These are phyloP conservation scores for Priocnemis perturbator DNA, from an alignment of 2,888 invertebrate genomes.

Conservation along the genomic window DNA sequence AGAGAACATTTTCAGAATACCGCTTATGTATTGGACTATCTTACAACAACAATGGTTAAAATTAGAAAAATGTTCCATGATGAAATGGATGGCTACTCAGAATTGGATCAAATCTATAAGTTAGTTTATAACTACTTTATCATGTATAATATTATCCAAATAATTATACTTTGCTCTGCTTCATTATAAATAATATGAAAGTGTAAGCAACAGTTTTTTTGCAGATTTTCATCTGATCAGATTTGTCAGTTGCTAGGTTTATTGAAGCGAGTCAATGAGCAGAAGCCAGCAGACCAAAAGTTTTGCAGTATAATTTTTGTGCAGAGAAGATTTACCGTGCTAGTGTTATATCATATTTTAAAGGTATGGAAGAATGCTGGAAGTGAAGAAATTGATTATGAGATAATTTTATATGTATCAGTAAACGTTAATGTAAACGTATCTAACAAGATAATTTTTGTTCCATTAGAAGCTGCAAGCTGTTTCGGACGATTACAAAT, in stretches of 20 bases:
- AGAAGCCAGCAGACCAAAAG: constrained; percentile 66
- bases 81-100: constrained; percentile 74
- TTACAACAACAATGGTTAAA: constrained; percentile 74
- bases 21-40: constrained; percentile 60
- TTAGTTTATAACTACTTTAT: constrained; percentile 60
- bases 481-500: constrained; percentile 76
- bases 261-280: constrained; percentile 74
- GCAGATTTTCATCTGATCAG: constrained; percentile 80
- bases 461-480: constrained; percentile 58
- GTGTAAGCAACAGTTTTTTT: background rate
- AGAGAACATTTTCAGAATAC: constrained; percentile 48
- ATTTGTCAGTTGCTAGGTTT: constrained; percentile 80
- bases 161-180: constrained; percentile 8
- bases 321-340: constrained; percentile 84
- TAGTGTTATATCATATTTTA: constrained; percentile 83
- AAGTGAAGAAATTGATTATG: constrained; percentile 9
- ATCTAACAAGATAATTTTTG: constrained; percentile 12
- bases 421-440: constrained; percentile 11
- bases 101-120: constrained; percentile 76
- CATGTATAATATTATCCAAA: constrained; percentile 11
- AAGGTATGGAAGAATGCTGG: constrained; percentile 68
- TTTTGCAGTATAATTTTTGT: constrained; percentile 86
- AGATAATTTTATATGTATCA: constrained; percentile 7
- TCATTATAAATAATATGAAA: constrained; percentile 8
- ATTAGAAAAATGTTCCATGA: constrained; percentile 77